Evolutionary conservation across 2,113 vertebrate genomes (phyloP).

Genomic region (Chloropsis cyanopogon): DNA sequence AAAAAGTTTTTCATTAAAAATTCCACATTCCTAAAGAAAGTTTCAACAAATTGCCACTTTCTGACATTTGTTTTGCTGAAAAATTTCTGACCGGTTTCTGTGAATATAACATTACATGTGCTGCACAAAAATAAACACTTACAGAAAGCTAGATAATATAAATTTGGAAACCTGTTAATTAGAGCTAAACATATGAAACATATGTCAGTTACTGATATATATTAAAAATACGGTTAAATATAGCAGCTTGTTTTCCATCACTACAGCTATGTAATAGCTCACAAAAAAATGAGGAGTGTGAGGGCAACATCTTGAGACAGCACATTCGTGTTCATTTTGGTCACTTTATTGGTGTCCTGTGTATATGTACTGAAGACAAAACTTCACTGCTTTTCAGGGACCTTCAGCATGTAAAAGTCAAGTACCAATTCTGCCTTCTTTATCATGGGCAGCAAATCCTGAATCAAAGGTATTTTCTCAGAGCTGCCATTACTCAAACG

Average conservation of each 20-base stretch:
- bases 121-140: conserved; percentile 1
- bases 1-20: not conserved
- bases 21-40: not conserved
- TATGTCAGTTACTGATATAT: not conserved
- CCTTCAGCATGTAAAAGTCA: not conserved
- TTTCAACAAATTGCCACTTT: not conserved
- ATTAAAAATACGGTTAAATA: conserved; percentile 11
- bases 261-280: not conserved
- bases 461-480: not conserved
- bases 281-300: not conserved
- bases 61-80: not conserved
- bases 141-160: not conserved
- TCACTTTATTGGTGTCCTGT: not conserved
- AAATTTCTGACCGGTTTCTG: not conserved
- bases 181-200: conserved; percentile 12
- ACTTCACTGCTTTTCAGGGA: not conserved
- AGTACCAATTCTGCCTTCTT: not conserved
- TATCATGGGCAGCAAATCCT: not conserved
- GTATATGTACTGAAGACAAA: not conserved
- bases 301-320: not conserved
- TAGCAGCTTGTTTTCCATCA: not conserved
- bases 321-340: not conserved
- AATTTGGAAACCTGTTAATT: not conserved
- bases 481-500: not conserved
- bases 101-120: not conserved